Evolutionary conservation across 1,140 invertebrate species (phyloP).

Genomic region (Eupeodes corollae): DNA sequence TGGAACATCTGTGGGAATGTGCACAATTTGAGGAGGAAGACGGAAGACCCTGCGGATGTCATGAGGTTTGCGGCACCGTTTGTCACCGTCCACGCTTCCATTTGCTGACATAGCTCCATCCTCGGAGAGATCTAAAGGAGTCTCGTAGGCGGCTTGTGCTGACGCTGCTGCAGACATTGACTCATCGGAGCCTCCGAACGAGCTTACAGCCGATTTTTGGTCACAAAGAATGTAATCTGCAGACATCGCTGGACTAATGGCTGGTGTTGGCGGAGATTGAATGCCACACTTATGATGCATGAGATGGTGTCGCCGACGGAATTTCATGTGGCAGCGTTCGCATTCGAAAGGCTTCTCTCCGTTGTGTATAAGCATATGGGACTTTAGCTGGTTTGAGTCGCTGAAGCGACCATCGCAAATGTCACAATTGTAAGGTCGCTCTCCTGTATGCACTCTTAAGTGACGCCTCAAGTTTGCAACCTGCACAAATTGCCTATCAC

Average conservation of each 20-base stretch:
- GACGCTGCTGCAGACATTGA: constrained; percentile 14
- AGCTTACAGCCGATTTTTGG: constrained; percentile 23
- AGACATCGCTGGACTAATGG: constrained; percentile 22
- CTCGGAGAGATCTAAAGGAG: constrained; percentile 27
- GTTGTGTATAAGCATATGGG: constrained; percentile 78
- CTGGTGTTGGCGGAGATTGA: constrained; percentile 29
- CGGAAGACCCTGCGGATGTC: constrained; percentile 41
- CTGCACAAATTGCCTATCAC: constrained; percentile 85
- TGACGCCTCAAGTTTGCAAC: constrained; percentile 89
- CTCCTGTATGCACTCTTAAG: constrained; percentile 88
- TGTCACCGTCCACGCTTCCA: constrained; percentile 19
- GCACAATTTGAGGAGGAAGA: constrained; percentile 26
- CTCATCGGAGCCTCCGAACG: constrained; percentile 29
- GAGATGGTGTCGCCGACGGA: constrained; percentile 71
- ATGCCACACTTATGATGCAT: constrained; percentile 72
- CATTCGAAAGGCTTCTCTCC: constrained; percentile 82
- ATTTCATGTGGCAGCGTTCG: constrained; percentile 59
- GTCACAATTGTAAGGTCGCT: constrained; percentile 85
- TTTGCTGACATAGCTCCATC: constrained; percentile 25
- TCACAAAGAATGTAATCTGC: constrained; percentile 21
- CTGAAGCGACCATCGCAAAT: constrained; percentile 83
- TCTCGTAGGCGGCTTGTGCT: constrained; percentile 20
- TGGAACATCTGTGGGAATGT: constrained; percentile 36
- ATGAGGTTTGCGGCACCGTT: constrained; percentile 37
- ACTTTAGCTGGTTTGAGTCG: constrained; percentile 88